Evolutionary conservation across 2,797 vertebrate species (phyloP).

Genomic region (Karalla daura): DNA sequence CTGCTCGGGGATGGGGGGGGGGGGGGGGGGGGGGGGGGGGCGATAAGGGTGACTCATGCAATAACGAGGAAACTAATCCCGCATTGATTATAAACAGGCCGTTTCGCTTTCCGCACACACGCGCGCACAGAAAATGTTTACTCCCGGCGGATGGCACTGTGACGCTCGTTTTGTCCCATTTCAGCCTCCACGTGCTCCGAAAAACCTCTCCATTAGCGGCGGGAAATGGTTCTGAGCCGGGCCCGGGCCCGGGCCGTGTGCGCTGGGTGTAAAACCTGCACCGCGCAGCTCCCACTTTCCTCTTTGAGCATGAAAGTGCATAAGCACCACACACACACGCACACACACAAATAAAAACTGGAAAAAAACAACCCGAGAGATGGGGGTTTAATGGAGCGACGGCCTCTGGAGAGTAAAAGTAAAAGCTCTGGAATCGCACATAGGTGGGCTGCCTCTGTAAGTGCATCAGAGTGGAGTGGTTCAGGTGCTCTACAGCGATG

Average conservation of each 20-base stretch:
- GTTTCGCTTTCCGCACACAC: constrained; percentile 3
- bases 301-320: constrained; percentile 62
- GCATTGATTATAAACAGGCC: constrained; percentile 47
- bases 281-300: constrained; percentile 34
- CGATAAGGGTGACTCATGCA: constrained; percentile 47
- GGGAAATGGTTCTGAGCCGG: constrained; percentile 13
- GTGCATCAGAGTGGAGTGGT: constrained; percentile 56
- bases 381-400: constrained; percentile 60
- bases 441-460: constrained; percentile 54
- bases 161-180: constrained; percentile 25
- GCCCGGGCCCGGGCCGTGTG: too few species aligned
- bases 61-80: constrained; percentile 56
- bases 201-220: constrained; percentile 17
- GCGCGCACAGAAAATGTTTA: constrained; percentile 31
- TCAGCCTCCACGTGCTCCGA: neutral
- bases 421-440: constrained; percentile 67
- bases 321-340: too few species aligned
- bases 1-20: constrained; percentile 27
- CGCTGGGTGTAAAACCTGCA: constrained; percentile 40
- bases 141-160: constrained; percentile 26
- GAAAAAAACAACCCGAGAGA: constrained; percentile 18
- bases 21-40: constrained; percentile 43
- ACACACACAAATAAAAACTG: too few species aligned
- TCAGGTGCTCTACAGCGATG: constrained; percentile 5
- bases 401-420: constrained; percentile 55